A percentile compares a stretch with the other conserved stretches of the same genome.
phyloP scores from a whole-genome alignment of 2,888 invertebrate species.

The Melangyna quadrimaculata region DNA sequence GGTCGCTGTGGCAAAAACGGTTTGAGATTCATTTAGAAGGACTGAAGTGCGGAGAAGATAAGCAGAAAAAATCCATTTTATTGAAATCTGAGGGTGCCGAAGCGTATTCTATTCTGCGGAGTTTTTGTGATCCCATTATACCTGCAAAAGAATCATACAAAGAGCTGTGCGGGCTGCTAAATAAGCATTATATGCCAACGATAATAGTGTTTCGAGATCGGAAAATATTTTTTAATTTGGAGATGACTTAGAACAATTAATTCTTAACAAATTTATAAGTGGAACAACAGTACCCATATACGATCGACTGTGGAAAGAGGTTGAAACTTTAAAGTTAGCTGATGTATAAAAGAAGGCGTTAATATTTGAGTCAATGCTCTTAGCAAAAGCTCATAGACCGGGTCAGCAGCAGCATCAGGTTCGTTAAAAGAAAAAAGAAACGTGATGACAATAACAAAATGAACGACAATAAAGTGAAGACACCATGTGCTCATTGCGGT shows the following conservation, averaged over 20 bases:
- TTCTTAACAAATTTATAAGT: conserved; percentile 23
- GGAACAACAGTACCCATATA: conserved; percentile 6
- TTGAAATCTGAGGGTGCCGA: not conserved
- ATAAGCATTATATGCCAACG: not conserved
- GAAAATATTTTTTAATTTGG: conserved; percentile 19
- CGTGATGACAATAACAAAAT: not conserved
- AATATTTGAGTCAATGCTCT: conserved; percentile 6
- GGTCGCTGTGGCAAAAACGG: not conserved
- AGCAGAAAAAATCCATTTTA: conserved; percentile 1
- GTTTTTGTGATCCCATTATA: too few species aligned
- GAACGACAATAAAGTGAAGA: not conserved
- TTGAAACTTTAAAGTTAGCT: not conserved
- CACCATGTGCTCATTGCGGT: conserved; percentile 43
- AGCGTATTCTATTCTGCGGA: not conserved
- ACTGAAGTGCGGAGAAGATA: not conserved
- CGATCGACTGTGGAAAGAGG: conserved; percentile 5
- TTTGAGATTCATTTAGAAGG: not conserved
- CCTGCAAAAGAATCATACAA: not conserved
- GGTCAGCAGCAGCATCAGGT: not conserved
- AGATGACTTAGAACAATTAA: not conserved
- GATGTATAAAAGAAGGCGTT: conserved; percentile 12
- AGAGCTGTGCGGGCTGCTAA: not conserved
- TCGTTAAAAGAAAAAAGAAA: not conserved
- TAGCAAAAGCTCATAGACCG: not conserved
- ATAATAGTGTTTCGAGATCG: not conserved